Evolutionary conservation across 1,140 invertebrate genomes (phyloP).

Genomic region (Daktulosphaira vitifoliae): DNA sequence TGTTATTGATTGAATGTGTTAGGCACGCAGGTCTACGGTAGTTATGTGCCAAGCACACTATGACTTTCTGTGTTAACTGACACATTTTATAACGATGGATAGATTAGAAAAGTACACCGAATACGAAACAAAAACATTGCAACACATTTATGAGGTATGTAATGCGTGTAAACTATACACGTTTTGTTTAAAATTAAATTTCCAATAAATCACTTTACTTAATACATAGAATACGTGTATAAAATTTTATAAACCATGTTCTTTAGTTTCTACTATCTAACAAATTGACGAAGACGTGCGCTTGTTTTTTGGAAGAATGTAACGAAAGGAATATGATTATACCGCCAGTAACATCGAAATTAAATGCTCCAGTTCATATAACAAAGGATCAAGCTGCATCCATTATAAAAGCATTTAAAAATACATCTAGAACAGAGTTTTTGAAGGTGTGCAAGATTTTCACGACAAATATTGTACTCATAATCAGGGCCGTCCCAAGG

Average conservation of each 20-base stretch:
- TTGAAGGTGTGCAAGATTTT: neutral
- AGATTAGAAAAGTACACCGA: neutral
- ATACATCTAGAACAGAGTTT: neutral
- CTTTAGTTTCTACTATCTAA: constrained; percentile 19
- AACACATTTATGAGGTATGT: constrained; percentile 21
- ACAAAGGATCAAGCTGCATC: neutral
- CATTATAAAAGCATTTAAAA: constrained; percentile 13
- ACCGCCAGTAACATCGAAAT: neutral
- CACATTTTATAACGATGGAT: neutral
- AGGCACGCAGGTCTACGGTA: neutral
- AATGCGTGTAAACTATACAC: too few relatives aligned
- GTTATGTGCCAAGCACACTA: neutral
- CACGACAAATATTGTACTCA: too few relatives aligned
- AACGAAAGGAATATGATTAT: neutral
- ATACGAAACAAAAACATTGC: constrained; percentile 6
- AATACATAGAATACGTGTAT: too few relatives aligned
- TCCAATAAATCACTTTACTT: too few relatives aligned
- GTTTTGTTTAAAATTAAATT: too few relatives aligned
- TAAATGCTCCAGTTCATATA: neutral
- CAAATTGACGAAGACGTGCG: constrained; percentile 9
- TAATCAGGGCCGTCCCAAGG: too few relatives aligned
- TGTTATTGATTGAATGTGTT: constrained; percentile 6
- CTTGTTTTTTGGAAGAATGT: constrained; percentile 17
- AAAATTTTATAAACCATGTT: too few relatives aligned
- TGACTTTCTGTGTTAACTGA: too few relatives aligned